phyloP scores from a whole-genome alignment of 2,888 invertebrate genomes.

The Spodoptera picta region DNA sequence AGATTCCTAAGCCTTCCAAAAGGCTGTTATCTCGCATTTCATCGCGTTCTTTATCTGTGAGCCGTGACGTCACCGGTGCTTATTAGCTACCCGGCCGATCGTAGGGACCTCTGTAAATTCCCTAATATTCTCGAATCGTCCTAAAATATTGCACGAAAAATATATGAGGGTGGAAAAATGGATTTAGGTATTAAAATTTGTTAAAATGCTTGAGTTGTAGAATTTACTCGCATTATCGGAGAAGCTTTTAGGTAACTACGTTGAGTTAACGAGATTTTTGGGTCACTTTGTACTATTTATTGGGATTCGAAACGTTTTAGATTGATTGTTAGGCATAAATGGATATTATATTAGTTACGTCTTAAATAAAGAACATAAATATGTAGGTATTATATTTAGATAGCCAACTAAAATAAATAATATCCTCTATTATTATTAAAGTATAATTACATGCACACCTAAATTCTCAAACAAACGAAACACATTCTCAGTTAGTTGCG shows the following conservation, averaged over 20 bases:
- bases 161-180: conserved; percentile 44
- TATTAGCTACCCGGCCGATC: conserved; percentile 49
- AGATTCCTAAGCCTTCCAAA: conserved; percentile 49
- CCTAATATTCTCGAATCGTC: conserved; percentile 53
- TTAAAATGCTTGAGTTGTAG: not conserved
- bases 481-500: conserved; percentile 44
- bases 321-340: not conserved
- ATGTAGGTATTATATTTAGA: no score
- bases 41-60: conserved; percentile 50
- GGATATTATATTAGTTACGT: no score
- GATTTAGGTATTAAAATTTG: conserved; percentile 28
- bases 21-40: conserved; percentile 52
- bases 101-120: conserved; percentile 51
- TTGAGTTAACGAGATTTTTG: not conserved
- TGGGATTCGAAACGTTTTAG: not conserved
- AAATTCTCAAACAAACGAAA: conserved; percentile 50
- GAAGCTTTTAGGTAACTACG: not conserved
- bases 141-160: conserved; percentile 43
- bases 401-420: no score
- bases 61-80: conserved; percentile 49
- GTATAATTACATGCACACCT: conserved; percentile 34
- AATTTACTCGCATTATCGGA: not conserved
- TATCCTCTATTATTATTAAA: conserved; percentile 6
- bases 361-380: no score
- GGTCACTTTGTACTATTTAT: not conserved